A percentile compares a stretch with the other conserved stretches of the same genome.
Conservation (phyloP, 2,888 invertebrate species). For the Dryobota labecula region DNA sequence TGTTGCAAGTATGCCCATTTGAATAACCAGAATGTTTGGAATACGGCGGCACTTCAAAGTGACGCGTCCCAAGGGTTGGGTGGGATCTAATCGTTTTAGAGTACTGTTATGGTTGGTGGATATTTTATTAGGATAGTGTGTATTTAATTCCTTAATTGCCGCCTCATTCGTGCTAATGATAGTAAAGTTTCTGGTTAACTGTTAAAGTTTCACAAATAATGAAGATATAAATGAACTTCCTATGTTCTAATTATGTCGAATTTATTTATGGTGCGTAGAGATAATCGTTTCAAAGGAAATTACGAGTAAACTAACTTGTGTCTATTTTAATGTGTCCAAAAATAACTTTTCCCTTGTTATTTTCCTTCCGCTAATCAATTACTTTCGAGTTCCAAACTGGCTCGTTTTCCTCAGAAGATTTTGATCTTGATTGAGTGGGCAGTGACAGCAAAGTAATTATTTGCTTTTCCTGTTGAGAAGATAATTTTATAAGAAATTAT, state of each 20-base stretch:
- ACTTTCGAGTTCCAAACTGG: not conserved
- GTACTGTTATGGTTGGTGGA: slow-evolving; percentile 25
- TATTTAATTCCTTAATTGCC: slow-evolving; percentile 47
- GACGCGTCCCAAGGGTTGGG: slow-evolving; percentile 39
- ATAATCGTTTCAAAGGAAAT: slow-evolving; percentile 4
- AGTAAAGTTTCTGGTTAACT: slow-evolving; percentile 10
- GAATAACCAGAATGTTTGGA: slow-evolving; percentile 44
- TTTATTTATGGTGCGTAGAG: not conserved
- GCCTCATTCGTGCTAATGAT: slow-evolving; percentile 27
- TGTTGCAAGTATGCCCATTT: slow-evolving; percentile 33
- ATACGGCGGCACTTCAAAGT: slow-evolving; percentile 12
- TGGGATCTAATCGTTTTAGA: slow-evolving; percentile 52
- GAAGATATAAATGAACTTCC: not conserved
- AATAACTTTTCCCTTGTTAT: not conserved
- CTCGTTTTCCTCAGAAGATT: not conserved
- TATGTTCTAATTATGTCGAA: not conserved
- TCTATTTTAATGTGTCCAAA: not conserved
- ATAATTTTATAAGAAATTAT: not conserved
- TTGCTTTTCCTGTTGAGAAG: not conserved
- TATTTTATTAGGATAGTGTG: slow-evolving; percentile 44
- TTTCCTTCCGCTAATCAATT: not conserved
- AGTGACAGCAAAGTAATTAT: not conserved
- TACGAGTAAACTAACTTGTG: not conserved
- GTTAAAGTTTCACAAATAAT: slow-evolving; percentile 29
- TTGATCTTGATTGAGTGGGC: slow-evolving; percentile 7